Conservation (phyloP, 2,888 invertebrate species). For the Synergus itoensis region DNA sequence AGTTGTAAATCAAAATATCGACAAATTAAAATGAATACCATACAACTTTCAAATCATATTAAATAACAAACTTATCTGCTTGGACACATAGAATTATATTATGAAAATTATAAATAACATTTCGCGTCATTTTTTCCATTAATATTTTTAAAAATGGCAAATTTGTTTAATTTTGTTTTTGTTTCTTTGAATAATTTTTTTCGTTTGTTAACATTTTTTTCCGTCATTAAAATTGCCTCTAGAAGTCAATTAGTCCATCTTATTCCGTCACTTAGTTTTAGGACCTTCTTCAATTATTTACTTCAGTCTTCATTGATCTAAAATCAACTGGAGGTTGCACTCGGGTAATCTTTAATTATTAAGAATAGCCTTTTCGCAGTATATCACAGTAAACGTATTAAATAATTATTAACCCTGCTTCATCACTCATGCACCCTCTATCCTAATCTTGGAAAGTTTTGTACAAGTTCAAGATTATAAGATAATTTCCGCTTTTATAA, state of each 20-base stretch:
- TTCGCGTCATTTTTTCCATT: too few species aligned
- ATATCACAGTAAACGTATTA: background rate
- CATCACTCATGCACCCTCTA: background rate
- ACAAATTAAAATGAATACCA: background rate
- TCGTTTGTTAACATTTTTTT: background rate
- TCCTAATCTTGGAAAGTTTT: background rate
- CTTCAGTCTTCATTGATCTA: background rate
- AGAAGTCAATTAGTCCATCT: background rate
- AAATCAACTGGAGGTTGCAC: background rate
- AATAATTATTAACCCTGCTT: background rate
- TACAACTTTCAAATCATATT: background rate
- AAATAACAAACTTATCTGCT: too few species aligned
- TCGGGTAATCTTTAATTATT: background rate
- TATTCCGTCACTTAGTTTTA: background rate
- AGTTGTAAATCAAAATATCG: background rate
- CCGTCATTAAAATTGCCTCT: background rate
- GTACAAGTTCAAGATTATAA: background rate
- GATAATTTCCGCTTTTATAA: background rate
- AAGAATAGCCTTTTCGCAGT: background rate
- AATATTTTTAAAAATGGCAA: too few species aligned
- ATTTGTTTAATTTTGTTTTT: too few species aligned
- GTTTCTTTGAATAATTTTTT: too few species aligned
- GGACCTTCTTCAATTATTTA: background rate
- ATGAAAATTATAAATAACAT: too few species aligned
- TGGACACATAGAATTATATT: too few species aligned